Evolutionary conservation across 2,888 invertebrate genomes (phyloP).

Genomic region (Oeneis ivallda): DNA sequence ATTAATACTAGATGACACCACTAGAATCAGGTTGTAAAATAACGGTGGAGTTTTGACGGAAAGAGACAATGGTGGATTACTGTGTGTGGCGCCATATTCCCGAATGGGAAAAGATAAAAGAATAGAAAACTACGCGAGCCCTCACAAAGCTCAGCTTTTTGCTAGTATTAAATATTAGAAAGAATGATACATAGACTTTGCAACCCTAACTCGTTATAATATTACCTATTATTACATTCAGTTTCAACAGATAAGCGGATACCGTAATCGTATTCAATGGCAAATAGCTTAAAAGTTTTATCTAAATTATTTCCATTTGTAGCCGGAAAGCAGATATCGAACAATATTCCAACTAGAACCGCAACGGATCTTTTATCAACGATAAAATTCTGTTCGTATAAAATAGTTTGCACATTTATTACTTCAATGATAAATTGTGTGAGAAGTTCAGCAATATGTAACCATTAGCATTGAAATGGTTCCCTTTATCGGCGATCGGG

Average conservation of each 20-base stretch:
- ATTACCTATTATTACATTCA: conserved; percentile 12
- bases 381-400: conserved; percentile 22
- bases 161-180: too few species aligned
- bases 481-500: conserved; percentile 49
- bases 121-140: too few species aligned
- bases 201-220: conserved; percentile 5
- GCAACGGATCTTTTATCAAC: conserved; percentile 10
- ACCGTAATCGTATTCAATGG: conserved; percentile 16
- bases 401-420: conserved; percentile 28
- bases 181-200: neutral
- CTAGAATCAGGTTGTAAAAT: too few species aligned
- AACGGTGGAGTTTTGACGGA: too few species aligned
- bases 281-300: conserved; percentile 25
- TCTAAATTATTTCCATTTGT: conserved; percentile 20
- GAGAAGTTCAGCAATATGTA: conserved; percentile 42
- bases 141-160: too few species aligned
- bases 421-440: conserved; percentile 36
- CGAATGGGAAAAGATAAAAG: too few species aligned
- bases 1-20: too few species aligned
- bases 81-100: too few species aligned
- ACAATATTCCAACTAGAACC: conserved; percentile 9
- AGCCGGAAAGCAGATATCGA: conserved; percentile 9
- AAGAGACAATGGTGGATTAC: too few species aligned
- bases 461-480: conserved; percentile 55
- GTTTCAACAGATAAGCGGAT: conserved; percentile 11